Conservation (phyloP, 2,888 invertebrate species). For the Caenorhabditis sp. region DNA sequence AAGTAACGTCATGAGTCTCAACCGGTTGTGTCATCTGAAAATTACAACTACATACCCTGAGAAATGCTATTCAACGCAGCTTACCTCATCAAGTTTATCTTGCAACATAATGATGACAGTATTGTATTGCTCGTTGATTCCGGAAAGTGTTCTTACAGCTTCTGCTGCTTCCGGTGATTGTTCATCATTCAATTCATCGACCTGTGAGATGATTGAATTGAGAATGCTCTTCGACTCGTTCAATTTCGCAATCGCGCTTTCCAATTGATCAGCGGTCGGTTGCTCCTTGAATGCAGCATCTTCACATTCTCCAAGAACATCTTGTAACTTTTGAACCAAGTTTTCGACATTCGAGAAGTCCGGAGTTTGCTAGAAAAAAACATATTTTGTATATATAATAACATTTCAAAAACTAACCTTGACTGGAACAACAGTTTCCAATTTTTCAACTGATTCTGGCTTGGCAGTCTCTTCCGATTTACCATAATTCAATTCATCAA, state of each 20-base stretch:
- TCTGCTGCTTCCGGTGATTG: conserved; percentile 36
- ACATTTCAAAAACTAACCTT: conserved; percentile 16
- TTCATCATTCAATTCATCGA: conserved; percentile 33
- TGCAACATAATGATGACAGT: conserved; percentile 26
- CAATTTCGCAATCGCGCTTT: conserved; percentile 25
- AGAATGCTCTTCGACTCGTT: conserved; percentile 14
- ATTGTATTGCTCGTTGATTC: conserved; percentile 36
- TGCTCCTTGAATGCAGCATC: conserved; percentile 15
- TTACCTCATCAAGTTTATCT: conserved; percentile 32
- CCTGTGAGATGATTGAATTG: conserved; percentile 29
- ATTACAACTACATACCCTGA: no score
- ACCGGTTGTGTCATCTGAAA: not conserved
- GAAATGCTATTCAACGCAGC: not conserved
- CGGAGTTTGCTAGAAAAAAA: not conserved
- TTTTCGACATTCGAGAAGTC: conserved; percentile 7
- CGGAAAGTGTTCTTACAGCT: conserved; percentile 32
- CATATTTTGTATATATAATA: conserved; percentile 5
- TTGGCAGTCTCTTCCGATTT: not conserved
- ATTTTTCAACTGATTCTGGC: not conserved
- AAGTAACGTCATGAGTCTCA: not conserved
- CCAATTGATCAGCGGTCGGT: conserved; percentile 9
- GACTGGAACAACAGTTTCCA: conserved; percentile 9
- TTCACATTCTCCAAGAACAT: conserved; percentile 30
- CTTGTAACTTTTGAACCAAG: conserved; percentile 33
- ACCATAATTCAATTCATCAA: conserved; percentile 39